A percentile compares a stretch with the other conserved stretches of the same genome.
Conservation (phyloP, 2,797 vertebrate genomes). For the Gephyroberyx darwinii region DNA sequence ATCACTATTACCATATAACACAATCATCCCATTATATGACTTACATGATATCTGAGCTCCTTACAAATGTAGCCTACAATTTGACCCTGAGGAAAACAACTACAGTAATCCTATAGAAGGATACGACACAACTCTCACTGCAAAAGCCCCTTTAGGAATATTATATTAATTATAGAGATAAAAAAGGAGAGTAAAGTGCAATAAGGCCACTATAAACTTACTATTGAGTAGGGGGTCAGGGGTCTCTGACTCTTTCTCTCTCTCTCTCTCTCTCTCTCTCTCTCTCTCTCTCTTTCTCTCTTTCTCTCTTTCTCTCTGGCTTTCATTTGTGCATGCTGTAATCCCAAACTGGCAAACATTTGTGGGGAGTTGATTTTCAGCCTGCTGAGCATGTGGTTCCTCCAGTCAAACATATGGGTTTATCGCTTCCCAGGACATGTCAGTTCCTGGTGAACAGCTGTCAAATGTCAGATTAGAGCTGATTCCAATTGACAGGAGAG, state of each 20-base stretch:
- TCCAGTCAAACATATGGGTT: slow-evolving; percentile 50
- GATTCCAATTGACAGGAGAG: slow-evolving; percentile 40
- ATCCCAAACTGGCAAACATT: slow-evolving; percentile 58
- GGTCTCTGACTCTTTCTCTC: background rate
- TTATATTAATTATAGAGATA: background rate
- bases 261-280: no score
- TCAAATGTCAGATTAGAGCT: slow-evolving; percentile 54
- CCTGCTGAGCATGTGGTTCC: slow-evolving; percentile 58
- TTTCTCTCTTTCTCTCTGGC: no score
- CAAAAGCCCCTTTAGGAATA: no score
- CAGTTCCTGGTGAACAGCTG: slow-evolving; percentile 61
- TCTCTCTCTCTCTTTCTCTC: no score
- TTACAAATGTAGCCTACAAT: background rate
- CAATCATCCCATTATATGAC: slow-evolving; percentile 4
- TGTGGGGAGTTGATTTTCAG: slow-evolving; percentile 57
- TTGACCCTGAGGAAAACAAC: no score
- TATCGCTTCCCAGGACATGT: slow-evolving; percentile 38
- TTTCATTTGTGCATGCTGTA: slow-evolving; percentile 33
- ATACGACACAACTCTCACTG: background rate
- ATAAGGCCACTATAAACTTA: background rate
- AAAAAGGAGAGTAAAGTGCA: background rate
- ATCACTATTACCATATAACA: background rate
- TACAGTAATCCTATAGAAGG: no score
- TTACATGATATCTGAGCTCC: background rate
- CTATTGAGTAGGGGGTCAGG: slow-evolving; percentile 25